Evolutionary conservation across 2,888 invertebrate species (phyloP), one percentile per base, ranked within the genome.

Genomic region (Hypselothyrea guttata): DNA sequence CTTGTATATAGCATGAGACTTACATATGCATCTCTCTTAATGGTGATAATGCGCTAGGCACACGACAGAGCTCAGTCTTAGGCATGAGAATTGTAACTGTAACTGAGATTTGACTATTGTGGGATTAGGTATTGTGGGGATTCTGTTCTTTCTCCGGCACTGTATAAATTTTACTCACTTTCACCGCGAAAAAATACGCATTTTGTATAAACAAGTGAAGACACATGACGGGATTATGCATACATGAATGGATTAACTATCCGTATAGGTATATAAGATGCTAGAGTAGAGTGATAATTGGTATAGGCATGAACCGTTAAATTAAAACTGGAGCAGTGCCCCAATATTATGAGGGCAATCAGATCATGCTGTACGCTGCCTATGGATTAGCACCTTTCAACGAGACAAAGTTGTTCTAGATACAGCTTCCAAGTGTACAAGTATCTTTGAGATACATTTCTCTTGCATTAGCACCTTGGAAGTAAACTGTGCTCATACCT

Each of bases 301-400:
- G 44, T 40, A 52, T 44, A 67, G 65, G 27, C 45, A 78, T 75
- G 71, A 79, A 81, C 81, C 86, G 81, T 81, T 81, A 81, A 83
- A 76, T 57, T 31, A 42, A 83, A 81, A 54, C 71, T 81, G 37
- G 81, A 81, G 74, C 81, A 81, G 27, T 76, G 74, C 60, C 58
- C 60, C 81, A 73, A 67, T 71, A 75, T 69, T 52, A 55, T 47
- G 41, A 13, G 15, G 12, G 28, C 28, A 33, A n/a, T n/a, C n/a
- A n/a, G 13, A 11, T 18, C 31, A 38, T 5, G 59, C 41, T 42
- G 41, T 58, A 63, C 79, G 76, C 71, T 52, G 64, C 51, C 46
- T 22, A 48, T 55, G 38, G 64, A 81, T 81, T 81, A 81, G 55
- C 81, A 81, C 81, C 81, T 85, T 75, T 52, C 44, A 46, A 30